phyloP scores from a whole-genome alignment of 2,797 vertebrate species.

The Prunella strophiata region DNA sequence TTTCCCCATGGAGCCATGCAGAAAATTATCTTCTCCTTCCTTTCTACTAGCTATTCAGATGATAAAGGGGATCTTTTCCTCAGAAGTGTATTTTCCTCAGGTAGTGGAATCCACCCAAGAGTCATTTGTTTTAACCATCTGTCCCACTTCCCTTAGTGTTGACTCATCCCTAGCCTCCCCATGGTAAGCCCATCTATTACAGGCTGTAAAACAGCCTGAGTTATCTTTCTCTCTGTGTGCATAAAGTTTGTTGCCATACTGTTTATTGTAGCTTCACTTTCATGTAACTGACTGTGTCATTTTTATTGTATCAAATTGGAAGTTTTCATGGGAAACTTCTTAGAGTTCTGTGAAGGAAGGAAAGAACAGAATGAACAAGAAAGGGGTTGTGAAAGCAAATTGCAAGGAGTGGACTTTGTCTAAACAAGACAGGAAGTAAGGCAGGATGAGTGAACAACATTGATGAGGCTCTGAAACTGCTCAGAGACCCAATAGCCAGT shows the following conservation, averaged over 20 bases:
- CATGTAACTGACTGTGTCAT: not conserved
- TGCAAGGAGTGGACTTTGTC: not conserved
- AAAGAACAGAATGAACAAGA: not conserved
- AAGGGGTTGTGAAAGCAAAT: not conserved
- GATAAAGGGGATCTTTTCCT: conserved; percentile 41
- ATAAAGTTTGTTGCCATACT: not conserved
- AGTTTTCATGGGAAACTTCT: not conserved
- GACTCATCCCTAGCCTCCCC: conserved; percentile 46
- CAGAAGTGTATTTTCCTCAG: conserved; percentile 40
- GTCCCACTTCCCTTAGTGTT: conserved; percentile 51
- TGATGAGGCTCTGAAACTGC: not conserved
- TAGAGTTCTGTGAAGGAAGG: not conserved
- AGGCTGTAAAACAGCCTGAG: conserved; percentile 10
- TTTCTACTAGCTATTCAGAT: conserved; percentile 4
- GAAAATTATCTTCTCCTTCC: not conserved
- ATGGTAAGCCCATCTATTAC: conserved; percentile 39
- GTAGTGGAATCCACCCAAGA: conserved; percentile 46
- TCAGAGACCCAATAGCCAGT: not conserved
- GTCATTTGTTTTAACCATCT: conserved; percentile 70
- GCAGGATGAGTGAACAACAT: not conserved
- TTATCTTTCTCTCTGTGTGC: not conserved
- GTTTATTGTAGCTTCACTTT: conserved; percentile 9
- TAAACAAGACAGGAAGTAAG: not conserved
- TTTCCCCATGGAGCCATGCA: not conserved
- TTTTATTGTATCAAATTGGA: conserved; percentile 6